phyloP scores from a whole-genome alignment of 2,888 invertebrate genomes.

The Bombylius major region DNA sequence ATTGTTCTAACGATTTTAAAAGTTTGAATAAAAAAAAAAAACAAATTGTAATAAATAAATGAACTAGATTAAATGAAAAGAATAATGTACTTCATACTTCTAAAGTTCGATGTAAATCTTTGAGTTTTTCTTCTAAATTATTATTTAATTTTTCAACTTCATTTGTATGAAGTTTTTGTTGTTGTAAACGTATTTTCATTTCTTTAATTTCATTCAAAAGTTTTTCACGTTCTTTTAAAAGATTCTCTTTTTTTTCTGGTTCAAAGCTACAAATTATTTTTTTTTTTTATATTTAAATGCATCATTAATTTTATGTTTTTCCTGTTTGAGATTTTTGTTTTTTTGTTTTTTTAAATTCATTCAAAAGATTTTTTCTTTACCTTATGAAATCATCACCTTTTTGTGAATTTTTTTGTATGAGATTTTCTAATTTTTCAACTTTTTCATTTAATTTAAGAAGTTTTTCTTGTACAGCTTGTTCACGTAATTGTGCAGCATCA shows the following conservation, averaged over 20 bases:
- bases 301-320: neutral
- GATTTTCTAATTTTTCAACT: neutral
- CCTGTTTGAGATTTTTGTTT: neutral
- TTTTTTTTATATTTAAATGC: too few relatives aligned
- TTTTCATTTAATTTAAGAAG: neutral
- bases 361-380: neutral
- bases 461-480: slow-evolving; percentile 32
- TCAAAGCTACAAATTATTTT: neutral
- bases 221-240: slow-evolving; percentile 23
- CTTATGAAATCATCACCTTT: neutral
- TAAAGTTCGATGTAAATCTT: slow-evolving; percentile 28
- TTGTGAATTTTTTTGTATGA: neutral
- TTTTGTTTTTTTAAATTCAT: neutral
- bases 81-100: slow-evolving; percentile 24
- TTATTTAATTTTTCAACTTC: slow-evolving; percentile 31
- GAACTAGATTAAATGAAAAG: neutral
- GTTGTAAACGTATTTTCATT: slow-evolving; percentile 28
- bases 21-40: neutral
- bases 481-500: slow-evolving; percentile 33
- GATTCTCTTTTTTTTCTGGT: slow-evolving; percentile 21
- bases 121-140: slow-evolving; percentile 30
- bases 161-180: slow-evolving; percentile 28
- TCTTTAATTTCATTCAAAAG: slow-evolving; percentile 31
- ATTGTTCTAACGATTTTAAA: slow-evolving; percentile 25
- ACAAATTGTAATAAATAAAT: neutral